Base-by-base conservation (phyloP, 2,797 vertebrate genomes). In the Ctenopoma multispine region DNA sequence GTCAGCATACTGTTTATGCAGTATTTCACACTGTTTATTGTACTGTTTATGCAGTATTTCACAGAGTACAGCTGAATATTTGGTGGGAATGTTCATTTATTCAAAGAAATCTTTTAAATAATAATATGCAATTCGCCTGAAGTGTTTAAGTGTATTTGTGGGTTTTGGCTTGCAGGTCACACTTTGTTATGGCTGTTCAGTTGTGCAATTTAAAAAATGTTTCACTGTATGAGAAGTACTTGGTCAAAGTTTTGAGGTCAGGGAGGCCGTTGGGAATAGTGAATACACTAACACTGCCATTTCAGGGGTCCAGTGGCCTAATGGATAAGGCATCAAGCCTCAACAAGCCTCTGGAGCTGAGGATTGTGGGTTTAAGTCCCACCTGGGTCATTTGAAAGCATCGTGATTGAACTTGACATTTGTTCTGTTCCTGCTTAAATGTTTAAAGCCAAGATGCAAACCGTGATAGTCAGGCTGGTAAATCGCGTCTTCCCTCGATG, bases 271-370 rank as follows among this genome's bases (percentile, higher is more conserved):
- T 54, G 59, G 63, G 55, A 68, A 24, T 10, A 20, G 20, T 21
- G 13, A 63, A 34, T 47, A 20, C n/a, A 71, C 29, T 7, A 31
- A 31, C 4, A 1, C 5, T 31, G 29, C 7, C 7, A 9, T 46
- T n/a, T 17, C 50, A 18, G 24, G 8, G 18, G 29, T 12, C 29
- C 18, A 36, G 31, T 20, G 53, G 31, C 53, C 53, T 36, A 36
- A 91, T 89, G 87, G 86, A 88, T 86, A 89, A 90, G 84, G 82
- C 84, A 90, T 87, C 89, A n/a, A n/a, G n/a, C n/a, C n/a, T n/a
- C n/a, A n/a, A n/a, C n/a, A n/a, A 92, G 82, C 87, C 87, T 90
- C 84, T 63, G 66, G 74, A 90, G 87, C 85, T 89, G 85, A 77
- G 72, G 79, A 88, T 86, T 92, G 81, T 90, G 86, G 86, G 89